Evolutionary conservation across 2,888 invertebrate genomes (phyloP), one percentile per base, ranked within the genome.

Genomic region (Agrotis ipsilon): DNA sequence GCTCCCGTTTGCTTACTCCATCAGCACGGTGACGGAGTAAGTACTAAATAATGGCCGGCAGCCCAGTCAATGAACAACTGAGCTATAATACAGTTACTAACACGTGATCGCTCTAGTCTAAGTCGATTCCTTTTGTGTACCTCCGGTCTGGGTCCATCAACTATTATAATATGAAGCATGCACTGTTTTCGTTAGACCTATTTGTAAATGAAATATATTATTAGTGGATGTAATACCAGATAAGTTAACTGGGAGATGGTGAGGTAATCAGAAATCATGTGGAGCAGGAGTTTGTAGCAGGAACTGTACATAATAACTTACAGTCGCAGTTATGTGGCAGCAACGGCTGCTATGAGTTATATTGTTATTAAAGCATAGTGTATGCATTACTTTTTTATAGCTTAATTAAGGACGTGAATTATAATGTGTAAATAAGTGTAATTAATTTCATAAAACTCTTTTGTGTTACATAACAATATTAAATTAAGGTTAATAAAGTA

Each of bases 401-500:
- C 55, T 27, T 32, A 39, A 19, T 19, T 21, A 46, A 51, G 48
- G 21, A 59, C 7, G 16, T 46, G 19, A 46, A 18, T 45, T 14
- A 43, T 60, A 19, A 54, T 48, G 27, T 71, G 59, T 72, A 74
- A 57, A 60, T 70, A 71, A 57, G 51, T 55, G 46, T 64, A 64
- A 54, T 65, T 64, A 63, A 54, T 62, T 68, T 64, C 46, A 60
- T 63, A 64, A 65, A 39, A 39, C 39, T 39, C 39, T 21, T 65
- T 61, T 73, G 16, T 76, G 71, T 80, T 82, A 78, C 49, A 61
- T 76, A 74, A 55, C 63, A 68, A 58, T 74, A 24, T 58, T 59
- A 71, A 67, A 67, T 57, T 67, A 82, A 83, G 79, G 75, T 59
- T 45, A 80, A 84, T 84, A 83, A 86, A 85, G 45, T 70, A 72